Base-by-base conservation (phyloP, 2,888 invertebrate species). In the Pemphredon lugubris region DNA sequence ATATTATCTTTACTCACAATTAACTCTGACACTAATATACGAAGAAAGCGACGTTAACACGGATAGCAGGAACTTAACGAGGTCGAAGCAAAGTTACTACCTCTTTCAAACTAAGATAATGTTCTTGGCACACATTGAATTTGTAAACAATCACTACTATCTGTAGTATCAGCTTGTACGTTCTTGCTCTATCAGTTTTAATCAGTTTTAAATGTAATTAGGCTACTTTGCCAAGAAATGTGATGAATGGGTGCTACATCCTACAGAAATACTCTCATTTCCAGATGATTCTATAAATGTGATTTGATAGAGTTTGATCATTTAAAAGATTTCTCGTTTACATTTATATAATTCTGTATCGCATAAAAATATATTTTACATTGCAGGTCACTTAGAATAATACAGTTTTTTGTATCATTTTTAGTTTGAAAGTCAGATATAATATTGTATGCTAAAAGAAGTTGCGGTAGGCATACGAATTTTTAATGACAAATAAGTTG, bases 51-150 rank as follows among this genome's bases (percentile, higher is more conserved):
- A 57, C 21, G n/a, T 39, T 58, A 50, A 70, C 23, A 30, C 50
- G 57, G 54, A 50, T 32, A 64, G 21, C 74, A 75, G 74, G 66
- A 75, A 74, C 75, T 74, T 63, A 74, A 63, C 64, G 39, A 26
- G 51, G 59, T 57, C 9, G 23, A 75, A 61, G 53, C 55, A 73
- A 53, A 60, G 60, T 60, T 48, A 73, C 26, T 65, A 65, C n/a
- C 5, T 5, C 14, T 58, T 47, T 13, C 6, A 55, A 55, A 14
- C 51, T 30, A 26, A 53, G 14, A 16, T 21, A 5, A 59, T 50
- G 14, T 45, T 51, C 34, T 78, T 77, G 66, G 73, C 73, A 76
- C 63, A 57, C 55, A 47, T 63, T 55, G 20, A 47, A 55, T 54
- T 50, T 40, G 60, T 44, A 48, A 48, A 64, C 37, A 47, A 16